Conservation (phyloP, 2,888 invertebrate species). For the Limnephilus marmoratus region DNA sequence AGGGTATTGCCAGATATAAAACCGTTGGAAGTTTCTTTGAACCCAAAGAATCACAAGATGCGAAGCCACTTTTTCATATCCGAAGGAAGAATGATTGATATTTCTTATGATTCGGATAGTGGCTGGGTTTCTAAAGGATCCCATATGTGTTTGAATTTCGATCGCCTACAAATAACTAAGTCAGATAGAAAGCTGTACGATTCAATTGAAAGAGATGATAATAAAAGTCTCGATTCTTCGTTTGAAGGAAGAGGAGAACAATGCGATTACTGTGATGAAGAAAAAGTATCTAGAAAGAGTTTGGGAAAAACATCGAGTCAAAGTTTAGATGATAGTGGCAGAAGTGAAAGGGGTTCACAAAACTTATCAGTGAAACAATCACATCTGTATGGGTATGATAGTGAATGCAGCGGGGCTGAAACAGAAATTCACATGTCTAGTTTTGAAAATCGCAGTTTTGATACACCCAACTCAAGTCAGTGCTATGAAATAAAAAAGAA, state of each 20-base stretch:
- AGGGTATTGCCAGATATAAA: background rate
- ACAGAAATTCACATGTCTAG: constrained; percentile 75
- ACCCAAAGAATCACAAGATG: constrained; percentile 70
- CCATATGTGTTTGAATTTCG: constrained; percentile 62
- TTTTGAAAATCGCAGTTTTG: constrained; percentile 69
- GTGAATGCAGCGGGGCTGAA: constrained; percentile 76
- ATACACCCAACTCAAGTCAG: constrained; percentile 38
- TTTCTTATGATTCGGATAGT: constrained; percentile 73
- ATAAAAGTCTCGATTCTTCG: constrained; percentile 25
- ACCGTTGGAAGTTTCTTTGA: constrained; percentile 70
- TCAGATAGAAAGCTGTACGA: constrained; percentile 27
- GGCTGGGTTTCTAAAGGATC: constrained; percentile 71
- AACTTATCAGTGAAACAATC: constrained; percentile 59
- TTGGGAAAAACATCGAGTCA: background rate
- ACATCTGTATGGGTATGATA: constrained; percentile 76
- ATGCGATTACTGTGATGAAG: constrained; percentile 33
- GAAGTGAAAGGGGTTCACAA: constrained; percentile 19
- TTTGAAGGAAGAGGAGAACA: background rate
- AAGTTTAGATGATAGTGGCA: constrained; percentile 26
- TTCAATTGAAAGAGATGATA: constrained; percentile 21
- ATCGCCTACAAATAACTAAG: constrained; percentile 55
- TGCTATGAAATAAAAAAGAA: background rate
- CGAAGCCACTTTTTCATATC: constrained; percentile 73
- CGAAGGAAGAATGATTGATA: constrained; percentile 73
- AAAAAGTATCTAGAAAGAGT: background rate